phyloP scores from a whole-genome alignment of 2,113 vertebrate species.

The Campylomormyrus numenius region DNA sequence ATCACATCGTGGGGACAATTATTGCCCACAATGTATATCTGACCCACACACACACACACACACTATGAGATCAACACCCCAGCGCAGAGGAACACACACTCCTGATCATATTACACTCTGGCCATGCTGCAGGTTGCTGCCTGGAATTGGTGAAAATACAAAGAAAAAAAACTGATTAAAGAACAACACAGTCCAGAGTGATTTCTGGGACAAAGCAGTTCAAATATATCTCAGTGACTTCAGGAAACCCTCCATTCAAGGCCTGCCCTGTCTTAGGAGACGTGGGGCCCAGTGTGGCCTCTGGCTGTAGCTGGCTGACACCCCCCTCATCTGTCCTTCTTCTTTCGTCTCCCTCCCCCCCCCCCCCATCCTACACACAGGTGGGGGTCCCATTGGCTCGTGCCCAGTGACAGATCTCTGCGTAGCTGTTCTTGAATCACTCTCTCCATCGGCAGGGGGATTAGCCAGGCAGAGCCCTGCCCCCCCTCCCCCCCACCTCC shows the following conservation, averaged over 20 bases:
- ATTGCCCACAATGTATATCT: too few relatives aligned
- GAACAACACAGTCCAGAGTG: background rate
- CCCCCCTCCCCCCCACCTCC: background rate
- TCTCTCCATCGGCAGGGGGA: background rate
- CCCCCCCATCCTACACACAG: background rate
- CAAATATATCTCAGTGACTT: conserved; percentile 7
- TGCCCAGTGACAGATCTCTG: background rate
- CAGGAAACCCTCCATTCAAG: background rate
- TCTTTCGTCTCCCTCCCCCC: background rate
- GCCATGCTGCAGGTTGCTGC: background rate
- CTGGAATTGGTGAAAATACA: background rate
- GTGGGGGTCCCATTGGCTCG: background rate
- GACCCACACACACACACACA: background rate
- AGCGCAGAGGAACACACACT: background rate
- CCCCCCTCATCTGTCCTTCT: background rate
- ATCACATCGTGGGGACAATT: too few relatives aligned
- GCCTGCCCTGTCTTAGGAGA: background rate
- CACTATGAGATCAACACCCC: too few relatives aligned
- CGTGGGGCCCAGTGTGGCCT: background rate
- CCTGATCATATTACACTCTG: background rate
- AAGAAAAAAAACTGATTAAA: background rate
- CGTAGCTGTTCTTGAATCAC: background rate
- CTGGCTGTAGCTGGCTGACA: background rate
- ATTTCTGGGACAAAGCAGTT: background rate
- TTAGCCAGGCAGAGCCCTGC: conserved; percentile 10